phyloP scores from a whole-genome alignment of 1,140 invertebrate genomes.

The Parapsyche elsis region DNA sequence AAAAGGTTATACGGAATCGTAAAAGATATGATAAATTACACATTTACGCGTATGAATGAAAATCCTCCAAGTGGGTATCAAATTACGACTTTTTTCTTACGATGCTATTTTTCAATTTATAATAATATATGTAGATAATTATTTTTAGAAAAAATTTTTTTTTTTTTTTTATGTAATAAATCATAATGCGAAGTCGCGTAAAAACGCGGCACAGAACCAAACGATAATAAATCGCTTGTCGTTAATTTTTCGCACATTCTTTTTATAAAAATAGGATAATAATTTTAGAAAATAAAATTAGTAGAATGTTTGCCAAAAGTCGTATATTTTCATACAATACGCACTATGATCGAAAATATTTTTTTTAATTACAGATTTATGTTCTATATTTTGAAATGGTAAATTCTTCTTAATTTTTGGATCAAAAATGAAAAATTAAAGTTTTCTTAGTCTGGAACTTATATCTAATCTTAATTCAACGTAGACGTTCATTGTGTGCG shows the following conservation, averaged over 20 bases:
- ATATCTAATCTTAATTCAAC: too few relatives aligned
- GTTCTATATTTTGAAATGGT: too few relatives aligned
- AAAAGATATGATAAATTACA: neutral
- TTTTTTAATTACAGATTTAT: too few relatives aligned
- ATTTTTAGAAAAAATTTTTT: neutral
- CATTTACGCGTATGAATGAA: too few relatives aligned
- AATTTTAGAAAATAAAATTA: neutral
- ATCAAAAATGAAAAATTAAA: too few relatives aligned
- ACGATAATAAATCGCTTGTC: slow-evolving; percentile 18
- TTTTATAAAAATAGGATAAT: slow-evolving; percentile 9
- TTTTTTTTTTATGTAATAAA: neutral
- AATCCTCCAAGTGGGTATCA: too few relatives aligned
- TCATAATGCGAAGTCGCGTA: neutral
- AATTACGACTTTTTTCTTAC: too few relatives aligned
- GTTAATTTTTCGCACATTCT: slow-evolving; percentile 21
- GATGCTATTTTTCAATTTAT: neutral
- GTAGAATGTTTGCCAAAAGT: slow-evolving; percentile 12
- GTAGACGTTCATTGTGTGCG: too few relatives aligned
- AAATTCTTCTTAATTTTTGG: too few relatives aligned
- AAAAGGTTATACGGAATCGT: neutral
- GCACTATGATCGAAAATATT: too few relatives aligned
- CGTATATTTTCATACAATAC: neutral
- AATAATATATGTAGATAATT: neutral
- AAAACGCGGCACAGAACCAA: slow-evolving; percentile 12
- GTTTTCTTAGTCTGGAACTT: too few relatives aligned